A percentile compares a stretch with the other conserved stretches of the same genome.
These are phyloP conservation scores for Boloria selene DNA, from an alignment of 2,888 invertebrate species.

Conservation along the genomic window DNA sequence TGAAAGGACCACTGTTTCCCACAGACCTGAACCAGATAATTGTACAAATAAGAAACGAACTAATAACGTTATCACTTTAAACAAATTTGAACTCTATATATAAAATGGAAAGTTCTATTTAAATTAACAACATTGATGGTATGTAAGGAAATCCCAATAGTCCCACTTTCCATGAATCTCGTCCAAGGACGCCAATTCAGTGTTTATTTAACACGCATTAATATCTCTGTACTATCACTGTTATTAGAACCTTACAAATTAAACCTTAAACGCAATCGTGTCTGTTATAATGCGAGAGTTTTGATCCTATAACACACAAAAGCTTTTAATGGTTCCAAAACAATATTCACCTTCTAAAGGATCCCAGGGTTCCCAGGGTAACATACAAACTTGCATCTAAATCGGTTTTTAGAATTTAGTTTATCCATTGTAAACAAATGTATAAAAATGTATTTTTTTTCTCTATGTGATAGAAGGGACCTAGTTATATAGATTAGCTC, in stretches of 20 bases:
- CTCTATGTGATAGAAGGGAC: too few relatives aligned
- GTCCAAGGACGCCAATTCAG: constrained; percentile 29
- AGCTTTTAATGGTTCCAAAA: too few relatives aligned
- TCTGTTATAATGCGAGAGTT: too few relatives aligned
- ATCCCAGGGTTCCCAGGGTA: too few relatives aligned
- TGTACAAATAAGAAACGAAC: background rate
- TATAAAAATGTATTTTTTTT: too few relatives aligned
- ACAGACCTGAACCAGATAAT: constrained; percentile 50
- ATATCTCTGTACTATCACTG: background rate
- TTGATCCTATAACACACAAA: too few relatives aligned
- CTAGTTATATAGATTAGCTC: too few relatives aligned
- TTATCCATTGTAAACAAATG: too few relatives aligned
- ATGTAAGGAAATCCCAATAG: constrained; percentile 16
- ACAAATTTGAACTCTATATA: constrained; percentile 3
- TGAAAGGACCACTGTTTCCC: constrained; percentile 75
- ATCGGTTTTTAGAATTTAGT: too few relatives aligned
- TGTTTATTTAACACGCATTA: constrained; percentile 8
- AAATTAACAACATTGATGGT: background rate
- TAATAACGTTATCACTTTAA: background rate
- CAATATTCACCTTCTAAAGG: too few relatives aligned
- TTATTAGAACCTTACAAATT: constrained; percentile 13
- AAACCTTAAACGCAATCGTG: background rate
- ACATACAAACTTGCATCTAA: too few relatives aligned
- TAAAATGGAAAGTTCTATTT: background rate
- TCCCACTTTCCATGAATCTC: constrained; percentile 29